Conservation (phyloP, 2,888 invertebrate species). For the Drosophila birchii region DNA sequence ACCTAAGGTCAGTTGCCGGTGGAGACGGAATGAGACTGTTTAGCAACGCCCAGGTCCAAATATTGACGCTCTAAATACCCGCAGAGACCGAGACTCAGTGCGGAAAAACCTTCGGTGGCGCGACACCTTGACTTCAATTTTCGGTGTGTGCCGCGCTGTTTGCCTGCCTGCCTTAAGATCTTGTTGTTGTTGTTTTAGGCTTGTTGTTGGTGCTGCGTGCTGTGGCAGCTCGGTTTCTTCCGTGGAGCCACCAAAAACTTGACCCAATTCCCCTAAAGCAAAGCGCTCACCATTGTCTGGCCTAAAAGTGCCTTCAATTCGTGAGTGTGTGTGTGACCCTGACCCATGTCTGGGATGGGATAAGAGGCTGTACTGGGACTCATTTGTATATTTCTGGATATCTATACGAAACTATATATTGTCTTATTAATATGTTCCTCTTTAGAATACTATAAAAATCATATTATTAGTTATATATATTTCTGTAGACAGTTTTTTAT, state of each 20-base stretch:
- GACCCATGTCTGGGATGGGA: conserved; percentile 32
- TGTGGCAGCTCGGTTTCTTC: conserved; percentile 18
- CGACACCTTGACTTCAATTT: conserved; percentile 76
- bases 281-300: conserved; percentile 29
- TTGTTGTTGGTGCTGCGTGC: background rate
- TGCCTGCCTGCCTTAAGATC: conserved; percentile 7
- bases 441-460: background rate
- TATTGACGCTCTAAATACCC: conserved; percentile 76
- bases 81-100: conserved; percentile 40
- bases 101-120: conserved; percentile 74
- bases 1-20: conserved; percentile 70
- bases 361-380: background rate
- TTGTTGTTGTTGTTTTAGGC: conserved; percentile 6
- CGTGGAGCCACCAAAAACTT: conserved; percentile 52
- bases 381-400: background rate
- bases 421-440: background rate
- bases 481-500: no score
- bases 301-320: conserved; percentile 1
- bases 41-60: conserved; percentile 76
- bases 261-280: conserved; percentile 56
- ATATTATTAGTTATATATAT: no score
- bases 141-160: conserved; percentile 32
- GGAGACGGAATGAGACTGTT: conserved; percentile 62
- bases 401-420: no score
- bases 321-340: conserved; percentile 47